A percentile compares a stretch with the other conserved stretches of the same genome.
phyloP scores from a whole-genome alignment of 2,113 vertebrate species.

The Trogon melanurus region DNA sequence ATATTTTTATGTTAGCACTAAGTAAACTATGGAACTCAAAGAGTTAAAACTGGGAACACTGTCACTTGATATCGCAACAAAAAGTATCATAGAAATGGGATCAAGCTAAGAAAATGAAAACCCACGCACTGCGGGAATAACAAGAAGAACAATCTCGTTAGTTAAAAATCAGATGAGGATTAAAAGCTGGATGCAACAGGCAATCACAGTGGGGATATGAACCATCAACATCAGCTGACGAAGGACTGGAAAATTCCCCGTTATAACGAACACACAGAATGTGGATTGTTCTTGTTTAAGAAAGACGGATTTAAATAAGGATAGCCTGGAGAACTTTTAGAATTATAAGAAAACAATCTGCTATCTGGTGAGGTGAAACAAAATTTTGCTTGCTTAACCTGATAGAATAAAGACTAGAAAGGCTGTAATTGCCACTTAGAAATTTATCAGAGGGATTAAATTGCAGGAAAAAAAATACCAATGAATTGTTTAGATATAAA shows the following conservation, averaged over 20 bases:
- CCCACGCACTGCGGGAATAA: neutral
- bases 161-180: neutral
- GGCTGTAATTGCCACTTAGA: neutral
- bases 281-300: neutral
- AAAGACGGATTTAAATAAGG: neutral
- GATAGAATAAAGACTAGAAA: neutral
- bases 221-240: neutral
- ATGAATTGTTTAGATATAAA: neutral
- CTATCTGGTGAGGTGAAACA: neutral
- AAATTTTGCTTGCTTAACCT: neutral
- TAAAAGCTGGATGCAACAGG: neutral
- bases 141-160: neutral
- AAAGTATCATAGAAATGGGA: fast-evolving
- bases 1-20: neutral
- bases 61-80: neutral
- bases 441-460: neutral
- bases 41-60: neutral
- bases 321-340: neutral
- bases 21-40: fast-evolving
- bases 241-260: neutral
- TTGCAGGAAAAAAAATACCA: fast-evolving
- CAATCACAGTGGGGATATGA: neutral
- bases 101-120: neutral
- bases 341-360: neutral
- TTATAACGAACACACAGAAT: neutral